Evolutionary conservation across 2,888 invertebrate species (phyloP).

Genomic region (Bombylius major): DNA sequence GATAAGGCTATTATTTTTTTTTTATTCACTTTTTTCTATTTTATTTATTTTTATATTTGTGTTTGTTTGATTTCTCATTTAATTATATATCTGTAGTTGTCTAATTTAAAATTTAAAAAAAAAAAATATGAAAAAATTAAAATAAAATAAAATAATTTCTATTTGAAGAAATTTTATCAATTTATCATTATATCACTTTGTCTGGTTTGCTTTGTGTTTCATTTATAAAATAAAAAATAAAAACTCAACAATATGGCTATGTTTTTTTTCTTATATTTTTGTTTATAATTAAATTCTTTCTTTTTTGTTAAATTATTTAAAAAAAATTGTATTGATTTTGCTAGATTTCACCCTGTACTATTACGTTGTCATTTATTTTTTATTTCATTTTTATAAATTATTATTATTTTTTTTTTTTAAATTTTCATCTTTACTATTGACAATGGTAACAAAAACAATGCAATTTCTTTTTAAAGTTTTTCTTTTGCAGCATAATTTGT

Average conservation of each 20-base stretch:
- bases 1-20: constrained; percentile 3
- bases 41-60: constrained; percentile 1
- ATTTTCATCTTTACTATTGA: background rate
- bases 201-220: background rate
- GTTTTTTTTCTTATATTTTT: background rate
- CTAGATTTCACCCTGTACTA: background rate
- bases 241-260: background rate
- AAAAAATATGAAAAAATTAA: too few relatives aligned
- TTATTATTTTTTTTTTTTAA: background rate
- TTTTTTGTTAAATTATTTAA: background rate
- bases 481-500: background rate
- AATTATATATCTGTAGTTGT: background rate
- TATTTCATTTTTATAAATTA: background rate
- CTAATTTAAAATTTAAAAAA: too few relatives aligned
- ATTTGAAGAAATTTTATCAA: too few relatives aligned
- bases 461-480: background rate
- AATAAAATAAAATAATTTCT: too few relatives aligned
- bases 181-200: too few relatives aligned
- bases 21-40: background rate
- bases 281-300: background rate
- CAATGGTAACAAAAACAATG: background rate
- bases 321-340: background rate
- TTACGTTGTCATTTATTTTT: background rate
- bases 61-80: background rate
- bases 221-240: background rate